Evolutionary conservation across 1,140 invertebrate species (phyloP).

Genomic region (Diorhabda sublineata): DNA sequence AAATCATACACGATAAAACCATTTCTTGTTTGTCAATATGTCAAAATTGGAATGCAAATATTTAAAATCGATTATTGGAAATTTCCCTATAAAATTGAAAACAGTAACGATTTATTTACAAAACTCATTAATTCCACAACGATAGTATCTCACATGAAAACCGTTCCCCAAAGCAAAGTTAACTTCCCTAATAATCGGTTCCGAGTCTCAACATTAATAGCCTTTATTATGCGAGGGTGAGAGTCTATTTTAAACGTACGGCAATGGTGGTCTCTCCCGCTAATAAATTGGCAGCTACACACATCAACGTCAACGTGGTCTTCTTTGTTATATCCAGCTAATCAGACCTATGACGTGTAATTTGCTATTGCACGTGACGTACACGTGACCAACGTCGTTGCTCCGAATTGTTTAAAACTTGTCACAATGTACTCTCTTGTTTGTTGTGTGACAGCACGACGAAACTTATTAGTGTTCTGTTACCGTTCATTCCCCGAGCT

Average conservation of each 20-base stretch:
- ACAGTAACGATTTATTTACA: neutral
- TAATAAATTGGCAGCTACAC: constrained; percentile 44
- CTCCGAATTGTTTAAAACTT: constrained; percentile 39
- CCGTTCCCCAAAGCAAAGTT: constrained; percentile 17
- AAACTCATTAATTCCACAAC: constrained; percentile 13
- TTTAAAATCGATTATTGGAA: no score
- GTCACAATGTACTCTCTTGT: constrained; percentile 37
- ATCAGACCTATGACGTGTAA: constrained; percentile 42
- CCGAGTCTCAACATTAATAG: constrained; percentile 22
- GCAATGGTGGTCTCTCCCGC: constrained; percentile 19
- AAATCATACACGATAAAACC: no score
- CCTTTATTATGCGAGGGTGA: constrained; percentile 23
- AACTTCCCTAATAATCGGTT: constrained; percentile 23
- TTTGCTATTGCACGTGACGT: constrained; percentile 41
- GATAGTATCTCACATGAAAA: constrained; percentile 15
- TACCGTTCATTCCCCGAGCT: neutral
- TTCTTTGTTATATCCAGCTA: constrained; percentile 40
- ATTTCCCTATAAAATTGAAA: no score
- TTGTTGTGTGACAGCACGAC: constrained; percentile 27
- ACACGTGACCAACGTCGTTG: constrained; percentile 38
- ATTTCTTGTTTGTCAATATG: no score
- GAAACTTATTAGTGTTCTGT: constrained; percentile 28
- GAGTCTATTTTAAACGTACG: constrained; percentile 18
- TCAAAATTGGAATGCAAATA: no score
- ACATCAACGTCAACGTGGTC: constrained; percentile 43